Base-by-base conservation (phyloP, 2,797 vertebrate species). In the Squalus acanthias region DNA sequence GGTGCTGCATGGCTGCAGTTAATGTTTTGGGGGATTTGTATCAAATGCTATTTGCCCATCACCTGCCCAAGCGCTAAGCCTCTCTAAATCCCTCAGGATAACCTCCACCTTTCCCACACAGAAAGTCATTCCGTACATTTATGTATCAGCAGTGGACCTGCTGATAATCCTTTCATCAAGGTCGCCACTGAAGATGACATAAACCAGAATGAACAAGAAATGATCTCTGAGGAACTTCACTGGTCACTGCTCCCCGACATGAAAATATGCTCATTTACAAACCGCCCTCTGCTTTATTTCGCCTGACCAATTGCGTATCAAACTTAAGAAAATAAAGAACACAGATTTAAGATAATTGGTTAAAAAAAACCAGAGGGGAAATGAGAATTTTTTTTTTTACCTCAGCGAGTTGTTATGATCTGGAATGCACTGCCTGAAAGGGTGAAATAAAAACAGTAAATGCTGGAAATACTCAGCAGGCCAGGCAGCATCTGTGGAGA, bases 1-100 rank as follows among this genome's bases (percentile, higher is more conserved):
- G 65, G 2, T n/a, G 89, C 60, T 63, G 46, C 33, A 69, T 24
- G 7, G 67, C 22, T 70, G 17, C 39, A 95, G 94, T 95, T 95
- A 29, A 95, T 95, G 26, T 95, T 95, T 57, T 46, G 69, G 5
- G 70, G n/a, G 91, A 93, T 95, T 33, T 95, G 46, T 95, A n/a
- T 76, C 29, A 95, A 74, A 60, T n/a, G 50, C 94, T 60, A 57
- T 95, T 76, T 76, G 24, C 1, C 69, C 69, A 74, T 57, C 70
- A 72, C 13, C 50, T 95, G 26, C 7, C 69, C 50, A 72, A 95
- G n/a, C 17, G 24, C 7, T 24, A 53, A 72, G 67, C 8, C 67
- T 76, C 29, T 20, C 94, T 57, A 74, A 95, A 76, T 76, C 94
- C 67, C 65, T 72, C 24, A 60, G 70, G 24, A 95, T n/a, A 72